Base-by-base conservation (phyloP, 2,113 vertebrate genomes). In the Orcinus orca region DNA sequence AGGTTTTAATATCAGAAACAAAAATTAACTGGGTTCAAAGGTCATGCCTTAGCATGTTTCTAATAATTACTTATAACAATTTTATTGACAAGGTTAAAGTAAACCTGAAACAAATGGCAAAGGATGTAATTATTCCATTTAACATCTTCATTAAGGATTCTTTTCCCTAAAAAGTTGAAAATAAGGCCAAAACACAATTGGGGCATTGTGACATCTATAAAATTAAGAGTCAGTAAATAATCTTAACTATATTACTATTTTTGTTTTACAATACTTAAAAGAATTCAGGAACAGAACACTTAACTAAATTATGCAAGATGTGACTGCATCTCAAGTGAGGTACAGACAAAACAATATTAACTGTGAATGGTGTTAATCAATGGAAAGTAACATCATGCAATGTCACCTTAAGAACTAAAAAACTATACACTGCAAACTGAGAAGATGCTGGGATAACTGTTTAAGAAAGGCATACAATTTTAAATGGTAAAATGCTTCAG, bases 21-120 rank as follows among this genome's bases (percentile, higher is more conserved):
- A 77, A 90, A 95, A 82, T 79, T 71, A 96, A 81, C 47, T 68
- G 50, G 50, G 74, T 74, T 77, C 31, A 62, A 71, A 88, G 53
- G 36, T 76, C 73, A 70, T 79, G 23, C 17, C 83, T 70, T 47
- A 60, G n/a, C 36, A n/a, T 77, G 47, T 93, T 93, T 55, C 31
- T 76, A 82, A 44, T 58, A 68, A 50, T 15, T 23, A 84, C 13
- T 44, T 36, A 62, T 81, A 96, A 76, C 6, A 47, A 7, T 53
- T 68, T 80, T 55, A 85, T 1, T 36, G 21, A 88, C n/a, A 79
- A 90, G 26, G 76, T 70, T 94, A 68, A 63, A n/a, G 18, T 53
- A 12, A 55, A 74, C 15, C 26, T 92, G 44, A 81, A 93, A 79
- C 36, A 76, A 77, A 74, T 23, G 23, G 47, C 62, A 89, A 80